Evolutionary conservation across 2,888 invertebrate species (phyloP), one percentile per base, ranked within the genome.

Genomic region (Ischnus inquisitorius): DNA sequence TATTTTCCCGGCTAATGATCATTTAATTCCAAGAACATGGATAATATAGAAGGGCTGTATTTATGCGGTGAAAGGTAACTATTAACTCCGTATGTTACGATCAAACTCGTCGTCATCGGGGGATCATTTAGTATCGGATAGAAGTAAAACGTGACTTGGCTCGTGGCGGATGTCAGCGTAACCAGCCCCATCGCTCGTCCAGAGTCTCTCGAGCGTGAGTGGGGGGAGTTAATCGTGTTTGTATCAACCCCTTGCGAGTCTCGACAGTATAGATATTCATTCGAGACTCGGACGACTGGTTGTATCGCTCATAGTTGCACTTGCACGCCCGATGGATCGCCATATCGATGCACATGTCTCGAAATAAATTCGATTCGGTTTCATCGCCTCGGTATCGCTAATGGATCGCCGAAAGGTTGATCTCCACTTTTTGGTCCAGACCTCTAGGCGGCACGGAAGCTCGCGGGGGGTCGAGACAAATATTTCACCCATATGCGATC

Each of bases 41-140:
- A 62, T 43, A 57, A 25, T 46, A 41, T 46, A 43, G 25, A 71
- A 34, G 34, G 34, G 34, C 69, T 68, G 28, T 62, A 34, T 51
- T 69, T 51, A 19, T 54, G 12, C 28, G 28, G 43, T n/a, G 39
- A 46, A 22, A 67, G 74, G 72, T 74, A 83, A 34, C 83, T 85
- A 90, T 89, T 89, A 89, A 87, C 85, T 87, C 85, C 87, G 87
- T 88, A 83, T 87, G 89, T 67, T 71, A 69, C 74, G 79, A 83
- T 84, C 77, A 79, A 85, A 80, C 81, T 77, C 65, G 39, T 67
- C 86, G 90, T 90, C 91, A 91, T 90, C 86, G 79, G 85, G 81
- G 85, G 48, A 86, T 87, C 90, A 88, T 92, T 90, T 89, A 85
- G 75, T 88, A 86, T 87, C 84, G 74, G 86, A 85, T 85, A 85